These are phyloP conservation scores for Arctocebus calabarensis DNA, from an alignment of 2,797 vertebrate genomes.

Conservation along the genomic window DNA sequence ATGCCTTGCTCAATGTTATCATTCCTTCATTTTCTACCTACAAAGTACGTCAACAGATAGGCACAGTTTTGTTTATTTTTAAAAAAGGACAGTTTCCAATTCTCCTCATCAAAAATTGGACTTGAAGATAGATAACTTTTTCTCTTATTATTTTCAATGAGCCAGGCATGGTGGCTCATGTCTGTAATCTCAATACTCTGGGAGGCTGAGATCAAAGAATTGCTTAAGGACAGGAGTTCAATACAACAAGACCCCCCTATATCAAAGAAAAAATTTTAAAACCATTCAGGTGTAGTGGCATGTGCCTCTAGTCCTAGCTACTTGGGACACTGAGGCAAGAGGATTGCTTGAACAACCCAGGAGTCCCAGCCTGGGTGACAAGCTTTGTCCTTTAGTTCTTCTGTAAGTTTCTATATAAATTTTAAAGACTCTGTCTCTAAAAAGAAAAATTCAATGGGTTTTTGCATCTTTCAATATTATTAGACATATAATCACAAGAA, in stretches of 20 bases:
- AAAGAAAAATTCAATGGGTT: background rate
- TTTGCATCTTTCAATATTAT: constrained; percentile 53
- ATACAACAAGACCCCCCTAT: background rate
- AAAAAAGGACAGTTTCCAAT: background rate
- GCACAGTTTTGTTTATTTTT: background rate
- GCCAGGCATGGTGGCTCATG: background rate
- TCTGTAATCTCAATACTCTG: background rate
- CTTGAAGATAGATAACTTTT: constrained; percentile 26
- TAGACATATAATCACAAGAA: constrained; percentile 11
- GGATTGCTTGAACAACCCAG: background rate
- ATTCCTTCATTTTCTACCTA: background rate
- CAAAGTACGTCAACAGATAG: background rate
- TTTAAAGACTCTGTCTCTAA: background rate
- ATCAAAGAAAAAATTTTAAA: background rate
- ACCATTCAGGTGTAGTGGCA: background rate
- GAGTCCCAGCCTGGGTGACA: background rate
- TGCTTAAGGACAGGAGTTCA: background rate
- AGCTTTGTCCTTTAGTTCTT: too few relatives aligned
- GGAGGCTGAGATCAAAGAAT: background rate
- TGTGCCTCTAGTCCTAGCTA: background rate
- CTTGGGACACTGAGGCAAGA: background rate
- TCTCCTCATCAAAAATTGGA: constrained; percentile 30
- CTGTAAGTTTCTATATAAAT: too few relatives aligned
- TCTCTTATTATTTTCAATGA: background rate
- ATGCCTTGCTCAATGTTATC: background rate